Percentiles rank a stretch among this genome's conserved stretches.
Evolutionary conservation across 1,140 invertebrate species (phyloP).

Genomic region (Harlomillsia oculata): DNA sequence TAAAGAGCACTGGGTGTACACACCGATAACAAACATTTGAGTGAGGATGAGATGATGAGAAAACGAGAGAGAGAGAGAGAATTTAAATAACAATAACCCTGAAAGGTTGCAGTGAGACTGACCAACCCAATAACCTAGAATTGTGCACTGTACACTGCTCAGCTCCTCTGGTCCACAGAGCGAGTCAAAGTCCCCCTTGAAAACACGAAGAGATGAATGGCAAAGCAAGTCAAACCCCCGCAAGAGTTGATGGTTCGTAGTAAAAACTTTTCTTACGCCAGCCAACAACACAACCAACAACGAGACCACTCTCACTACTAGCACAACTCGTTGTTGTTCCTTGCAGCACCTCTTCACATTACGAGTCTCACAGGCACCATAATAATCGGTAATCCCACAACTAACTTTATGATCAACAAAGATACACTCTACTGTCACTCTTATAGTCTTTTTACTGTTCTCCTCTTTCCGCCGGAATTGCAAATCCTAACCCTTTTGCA

Average conservation of each 20-base stretch:
- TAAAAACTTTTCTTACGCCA: neutral
- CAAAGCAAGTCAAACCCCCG: no score
- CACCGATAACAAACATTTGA: neutral
- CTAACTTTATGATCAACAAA: no score
- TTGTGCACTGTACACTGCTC: neutral
- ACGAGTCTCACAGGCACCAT: no score
- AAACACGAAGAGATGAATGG: no score
- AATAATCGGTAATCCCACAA: no score
- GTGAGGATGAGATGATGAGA: neutral
- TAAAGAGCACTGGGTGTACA: neutral
- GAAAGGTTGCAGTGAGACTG: constrained; percentile 31
- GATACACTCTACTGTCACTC: no score
- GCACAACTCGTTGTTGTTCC: no score
- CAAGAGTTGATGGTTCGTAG: neutral
- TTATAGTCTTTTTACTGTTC: no score
- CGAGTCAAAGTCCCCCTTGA: neutral
- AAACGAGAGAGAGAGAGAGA: constrained; percentile 7
- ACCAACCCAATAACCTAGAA: constrained; percentile 34
- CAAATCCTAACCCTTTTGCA: no score
- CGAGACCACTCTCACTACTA: constrained; percentile 15
- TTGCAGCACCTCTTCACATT: no score
- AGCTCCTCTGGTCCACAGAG: neutral
- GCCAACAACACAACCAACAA: neutral
- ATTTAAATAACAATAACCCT: constrained; percentile 24
- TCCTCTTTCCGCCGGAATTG: no score